Evolutionary conservation across 2,888 invertebrate species (phyloP).

Genomic region (Calliphora vomitoria): DNA sequence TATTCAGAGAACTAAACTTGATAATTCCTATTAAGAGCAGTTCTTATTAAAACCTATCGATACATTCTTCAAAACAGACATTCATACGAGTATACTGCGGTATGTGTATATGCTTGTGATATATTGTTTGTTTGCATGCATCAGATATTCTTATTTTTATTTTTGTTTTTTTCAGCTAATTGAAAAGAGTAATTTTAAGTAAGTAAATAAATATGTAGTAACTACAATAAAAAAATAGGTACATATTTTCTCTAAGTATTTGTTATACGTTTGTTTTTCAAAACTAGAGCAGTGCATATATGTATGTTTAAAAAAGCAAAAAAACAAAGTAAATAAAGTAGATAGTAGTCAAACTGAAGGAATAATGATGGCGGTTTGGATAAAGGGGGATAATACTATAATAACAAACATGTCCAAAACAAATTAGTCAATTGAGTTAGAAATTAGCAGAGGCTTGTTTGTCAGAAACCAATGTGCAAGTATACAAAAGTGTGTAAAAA

Average conservation of each 20-base stretch:
- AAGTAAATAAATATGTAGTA: not conserved
- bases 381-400: conserved; percentile 4
- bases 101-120: not conserved
- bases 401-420: conserved; percentile 62
- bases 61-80: conserved; percentile 1
- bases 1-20: no score
- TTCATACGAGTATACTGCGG: conserved; percentile 19
- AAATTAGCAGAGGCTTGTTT: conserved; percentile 63
- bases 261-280: conserved; percentile 4
- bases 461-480: conserved; percentile 69
- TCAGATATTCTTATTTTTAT: conserved; percentile 17
- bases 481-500: conserved; percentile 57
- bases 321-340: conserved; percentile 33
- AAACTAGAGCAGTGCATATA: conserved; percentile 63
- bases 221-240: conserved; percentile 25
- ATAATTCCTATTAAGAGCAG: no score
- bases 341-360: conserved; percentile 53
- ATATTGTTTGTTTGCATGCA: conserved; percentile 51
- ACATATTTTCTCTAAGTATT: conserved; percentile 17
- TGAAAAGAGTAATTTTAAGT: conserved; percentile 12
- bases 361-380: conserved; percentile 35
- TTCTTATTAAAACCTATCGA: not conserved
- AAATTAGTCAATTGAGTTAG: conserved; percentile 71
- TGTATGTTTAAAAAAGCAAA: conserved; percentile 52
- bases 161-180: conserved; percentile 12